These are phyloP conservation scores for Epinotia brunnichana DNA, from an alignment of 2,888 invertebrate genomes.

Conservation along the genomic window DNA sequence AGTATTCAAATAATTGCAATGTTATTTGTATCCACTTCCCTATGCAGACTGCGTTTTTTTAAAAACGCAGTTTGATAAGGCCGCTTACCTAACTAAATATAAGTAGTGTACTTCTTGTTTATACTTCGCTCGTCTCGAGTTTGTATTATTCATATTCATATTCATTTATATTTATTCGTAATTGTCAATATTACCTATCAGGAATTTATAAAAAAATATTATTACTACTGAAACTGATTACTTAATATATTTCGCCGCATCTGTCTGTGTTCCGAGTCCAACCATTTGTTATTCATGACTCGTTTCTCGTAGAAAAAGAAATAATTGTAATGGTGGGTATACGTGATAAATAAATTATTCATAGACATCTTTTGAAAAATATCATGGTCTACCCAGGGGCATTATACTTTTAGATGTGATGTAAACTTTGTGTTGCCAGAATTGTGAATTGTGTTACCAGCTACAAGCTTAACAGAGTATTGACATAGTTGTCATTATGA, in stretches of 20 bases:
- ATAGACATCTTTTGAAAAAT: conserved; percentile 78
- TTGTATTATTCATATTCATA: not conserved
- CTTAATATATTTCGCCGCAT: conserved; percentile 39
- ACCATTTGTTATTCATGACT: conserved; percentile 69
- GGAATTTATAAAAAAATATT: too few species aligned
- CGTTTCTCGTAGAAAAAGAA: conserved; percentile 74
- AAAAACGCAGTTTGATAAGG: too few species aligned
- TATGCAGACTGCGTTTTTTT: too few species aligned
- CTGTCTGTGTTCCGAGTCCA: conserved; percentile 53
- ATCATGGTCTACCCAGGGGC: conserved; percentile 69
- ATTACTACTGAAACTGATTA: too few species aligned
- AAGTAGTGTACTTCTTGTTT: not conserved
- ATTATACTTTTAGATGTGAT: conserved; percentile 77
- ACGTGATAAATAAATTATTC: conserved; percentile 77
- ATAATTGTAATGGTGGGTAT: conserved; percentile 79
- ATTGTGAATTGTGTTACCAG: conserved; percentile 20
- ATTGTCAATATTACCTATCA: too few species aligned
- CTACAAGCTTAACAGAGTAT: conserved; percentile 18
- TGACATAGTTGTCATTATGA: conserved; percentile 25
- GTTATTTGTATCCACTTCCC: too few species aligned
- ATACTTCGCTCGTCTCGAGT: conserved; percentile 2
- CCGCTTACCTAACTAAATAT: too few species aligned
- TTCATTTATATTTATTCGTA: too few species aligned
- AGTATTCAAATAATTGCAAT: too few species aligned
- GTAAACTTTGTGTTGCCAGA: conserved; percentile 56